Base-by-base conservation (phyloP, 1,140 invertebrate species). In the Ostrea denselamellosa region DNA sequence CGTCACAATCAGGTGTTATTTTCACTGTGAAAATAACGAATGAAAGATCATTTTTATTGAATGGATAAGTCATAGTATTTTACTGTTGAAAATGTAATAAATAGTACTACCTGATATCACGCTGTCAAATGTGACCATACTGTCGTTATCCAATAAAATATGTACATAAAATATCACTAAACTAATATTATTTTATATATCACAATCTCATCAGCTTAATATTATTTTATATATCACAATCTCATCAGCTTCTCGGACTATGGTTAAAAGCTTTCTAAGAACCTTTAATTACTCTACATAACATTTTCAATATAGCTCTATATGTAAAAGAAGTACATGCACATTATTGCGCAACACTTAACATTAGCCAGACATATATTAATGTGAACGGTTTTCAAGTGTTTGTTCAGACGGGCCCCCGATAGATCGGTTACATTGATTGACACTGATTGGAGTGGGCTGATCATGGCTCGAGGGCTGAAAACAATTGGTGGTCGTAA, bases 391-490 rank as follows among this genome's bases (percentile, higher is more conserved):
- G 28, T 77, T n/a, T 77, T 34, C 25, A 14, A 77, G 9, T 34
- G 4, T 77, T 77, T 77, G 68, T 77, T 34, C 2, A 25, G 22
- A 34, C 28, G 28, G 25, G 68, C 68, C 68, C 14, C 25, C 28
- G 68, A 77, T 77, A 25, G 14, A 77, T 77, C 14, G 28, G 28
- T 77, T 77, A 77, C 68, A 77, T 25, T 77, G 68, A 77, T 77
- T 77, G 25, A 77, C 68, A 25, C 10, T 12, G 68, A 28, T 77
- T 14, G 28, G 25, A 14, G 25, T 77, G 14, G 22, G 28, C 25
- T 34, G 68, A 77, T 28, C 14, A 25, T 77, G 28, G 5, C 56
- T n/a, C 14, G 17, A 62, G 17, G 56, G 56, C 56, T 62, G 56
- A 62, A 62, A 62, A 62, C 34, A 44, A n/a, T 19, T 62, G 56